phyloP scores from a whole-genome alignment of 2,888 invertebrate species.

The Platypus cylindrus region DNA sequence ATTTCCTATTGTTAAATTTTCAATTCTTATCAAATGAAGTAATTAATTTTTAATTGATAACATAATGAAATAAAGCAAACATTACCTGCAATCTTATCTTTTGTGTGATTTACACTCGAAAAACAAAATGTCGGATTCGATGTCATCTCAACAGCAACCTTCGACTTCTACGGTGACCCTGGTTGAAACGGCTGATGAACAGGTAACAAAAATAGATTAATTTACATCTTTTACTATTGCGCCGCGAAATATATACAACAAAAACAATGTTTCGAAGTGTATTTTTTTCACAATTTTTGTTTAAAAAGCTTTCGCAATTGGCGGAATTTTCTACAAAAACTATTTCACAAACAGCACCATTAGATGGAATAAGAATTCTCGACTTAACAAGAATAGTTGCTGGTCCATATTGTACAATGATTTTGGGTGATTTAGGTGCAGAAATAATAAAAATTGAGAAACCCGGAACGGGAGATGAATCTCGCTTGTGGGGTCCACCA shows the following conservation, averaged over 20 bases:
- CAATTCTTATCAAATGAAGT: no score
- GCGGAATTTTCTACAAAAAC: conserved; percentile 4
- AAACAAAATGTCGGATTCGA: conserved; percentile 22
- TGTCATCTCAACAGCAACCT: conserved; percentile 22
- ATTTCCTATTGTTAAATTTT: no score
- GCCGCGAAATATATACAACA: background rate
- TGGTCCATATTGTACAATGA: conserved; percentile 91
- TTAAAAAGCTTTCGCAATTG: background rate
- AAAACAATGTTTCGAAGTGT: conserved; percentile 6
- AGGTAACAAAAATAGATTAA: conserved; percentile 22
- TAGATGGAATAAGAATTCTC: conserved; percentile 58
- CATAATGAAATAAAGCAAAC: no score
- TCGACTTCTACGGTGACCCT: conserved; percentile 29
- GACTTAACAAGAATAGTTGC: conserved; percentile 82
- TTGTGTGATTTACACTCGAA: no score
- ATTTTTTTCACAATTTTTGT: background rate
- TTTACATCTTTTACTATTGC: background rate
- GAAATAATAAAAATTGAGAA: conserved; percentile 87
- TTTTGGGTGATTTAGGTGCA: conserved; percentile 84
- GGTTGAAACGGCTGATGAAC: conserved; percentile 26
- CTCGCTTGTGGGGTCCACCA: conserved; percentile 89
- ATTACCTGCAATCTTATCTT: no score
- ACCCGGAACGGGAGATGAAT: conserved; percentile 73
- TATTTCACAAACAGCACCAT: conserved; percentile 37
- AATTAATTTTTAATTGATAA: no score